Conservation (phyloP, 2,888 invertebrate species). For the Pyrrhia umbra region DNA sequence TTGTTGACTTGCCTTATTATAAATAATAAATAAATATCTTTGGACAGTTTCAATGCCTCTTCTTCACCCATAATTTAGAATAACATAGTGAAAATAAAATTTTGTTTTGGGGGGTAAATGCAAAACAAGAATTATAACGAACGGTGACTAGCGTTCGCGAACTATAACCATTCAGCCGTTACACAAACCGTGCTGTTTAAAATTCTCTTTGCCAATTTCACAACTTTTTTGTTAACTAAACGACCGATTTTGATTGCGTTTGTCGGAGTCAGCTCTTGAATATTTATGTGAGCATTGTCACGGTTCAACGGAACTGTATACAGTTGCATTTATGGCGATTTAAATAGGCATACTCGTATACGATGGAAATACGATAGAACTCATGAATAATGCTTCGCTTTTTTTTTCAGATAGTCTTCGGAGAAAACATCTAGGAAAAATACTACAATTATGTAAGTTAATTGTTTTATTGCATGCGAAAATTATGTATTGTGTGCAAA, state of each 20-base stretch:
- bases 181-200: neutral
- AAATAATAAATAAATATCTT: too few relatives aligned
- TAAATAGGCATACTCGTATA: too few relatives aligned
- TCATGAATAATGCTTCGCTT: conserved; percentile 14
- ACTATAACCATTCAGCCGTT: neutral
- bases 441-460: conserved; percentile 8
- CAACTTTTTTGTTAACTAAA: conserved; percentile 14
- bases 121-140: too few relatives aligned
- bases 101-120: too few relatives aligned
- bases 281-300: conserved; percentile 29
- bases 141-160: neutral
- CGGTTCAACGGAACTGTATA: neutral
- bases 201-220: neutral
- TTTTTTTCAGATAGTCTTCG: conserved; percentile 27
- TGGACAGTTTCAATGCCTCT: too few relatives aligned
- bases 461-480: neutral
- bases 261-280: conserved; percentile 9
- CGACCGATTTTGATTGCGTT: conserved; percentile 20
- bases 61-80: too few relatives aligned
- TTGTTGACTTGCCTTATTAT: too few relatives aligned
- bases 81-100: too few relatives aligned
- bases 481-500: neutral
- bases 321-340: conserved; percentile 7
- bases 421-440: neutral
- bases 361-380: neutral